A percentile compares a stretch with the other conserved stretches of the same genome.
Evolutionary conservation across 2,797 vertebrate genomes (phyloP).

Genomic region (Spea hammondii): DNA sequence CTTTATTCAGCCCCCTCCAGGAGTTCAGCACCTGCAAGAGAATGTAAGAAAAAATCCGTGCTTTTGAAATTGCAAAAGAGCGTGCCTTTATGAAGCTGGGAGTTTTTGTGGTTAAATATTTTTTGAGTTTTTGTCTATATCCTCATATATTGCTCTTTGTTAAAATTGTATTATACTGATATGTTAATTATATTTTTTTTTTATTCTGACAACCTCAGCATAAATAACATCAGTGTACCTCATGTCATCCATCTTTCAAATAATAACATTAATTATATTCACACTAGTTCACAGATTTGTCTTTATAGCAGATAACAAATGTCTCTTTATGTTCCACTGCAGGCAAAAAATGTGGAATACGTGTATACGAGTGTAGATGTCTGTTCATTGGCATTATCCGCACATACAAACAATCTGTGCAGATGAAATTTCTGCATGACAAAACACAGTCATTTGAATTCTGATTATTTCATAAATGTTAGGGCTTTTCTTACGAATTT

Average conservation of each 20-base stretch:
- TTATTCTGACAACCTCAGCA: too few species aligned
- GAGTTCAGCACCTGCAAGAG: too few species aligned
- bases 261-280: slow-evolving; percentile 32
- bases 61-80: too few species aligned
- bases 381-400: slow-evolving; percentile 44
- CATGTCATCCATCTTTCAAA: background rate
- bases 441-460: slow-evolving; percentile 52
- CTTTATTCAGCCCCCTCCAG: too few species aligned
- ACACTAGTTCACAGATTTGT: slow-evolving; percentile 2
- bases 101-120: too few species aligned
- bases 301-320: slow-evolving; percentile 7
- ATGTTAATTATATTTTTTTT: too few species aligned
- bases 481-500: slow-evolving; percentile 47
- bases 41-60: too few species aligned
- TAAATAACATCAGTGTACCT: background rate
- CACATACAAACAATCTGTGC: slow-evolving; percentile 47
- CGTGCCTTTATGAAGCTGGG: too few species aligned
- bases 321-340: slow-evolving; percentile 4
- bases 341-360: slow-evolving; percentile 24
- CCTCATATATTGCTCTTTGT: too few species aligned
- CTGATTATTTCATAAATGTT: slow-evolving; percentile 52
- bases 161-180: too few species aligned
- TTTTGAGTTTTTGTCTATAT: too few species aligned
- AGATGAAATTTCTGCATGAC: slow-evolving; percentile 46
- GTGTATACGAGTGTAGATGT: slow-evolving; percentile 18